Evolutionary conservation across 2,888 invertebrate genomes (phyloP).

Genomic region (Pseudococcus longispinus): DNA sequence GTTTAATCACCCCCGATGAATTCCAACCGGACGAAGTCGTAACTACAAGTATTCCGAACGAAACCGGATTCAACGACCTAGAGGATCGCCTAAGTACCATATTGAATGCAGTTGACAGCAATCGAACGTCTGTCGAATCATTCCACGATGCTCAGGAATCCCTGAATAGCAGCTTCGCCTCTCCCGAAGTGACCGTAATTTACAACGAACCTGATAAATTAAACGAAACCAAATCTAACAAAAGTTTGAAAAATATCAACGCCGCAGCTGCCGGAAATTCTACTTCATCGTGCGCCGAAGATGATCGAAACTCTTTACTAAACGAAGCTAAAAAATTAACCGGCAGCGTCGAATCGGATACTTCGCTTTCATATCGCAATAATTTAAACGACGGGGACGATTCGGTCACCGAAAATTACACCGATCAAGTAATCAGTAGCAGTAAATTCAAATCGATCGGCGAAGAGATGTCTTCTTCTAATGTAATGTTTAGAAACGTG

Average conservation of each 20-base stretch:
- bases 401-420: not conserved
- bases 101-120: not conserved
- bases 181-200: slow-evolving; percentile 16
- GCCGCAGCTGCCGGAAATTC: not conserved
- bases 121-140: not conserved
- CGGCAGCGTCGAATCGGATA: not conserved
- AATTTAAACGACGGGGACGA: slow-evolving; percentile 12
- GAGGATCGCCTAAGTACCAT: not conserved
- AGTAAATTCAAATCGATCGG: not conserved
- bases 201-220: not conserved
- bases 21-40: not conserved
- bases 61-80: not conserved
- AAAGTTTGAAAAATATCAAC: not conserved
- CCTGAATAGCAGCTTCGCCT: not conserved
- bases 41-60: not conserved
- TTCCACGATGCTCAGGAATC: slow-evolving; percentile 23
- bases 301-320: slow-evolving; percentile 16
- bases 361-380: not conserved
- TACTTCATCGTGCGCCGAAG: not conserved
- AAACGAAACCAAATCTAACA: not conserved
- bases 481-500: slow-evolving; percentile 14
- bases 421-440: not conserved
- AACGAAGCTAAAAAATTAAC: not conserved
- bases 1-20: not conserved
- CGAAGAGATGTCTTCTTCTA: not conserved